Evolutionary conservation across 2,888 invertebrate genomes (phyloP), one percentile per base, ranked within the genome.

Genomic region (Bombylius discolor): DNA sequence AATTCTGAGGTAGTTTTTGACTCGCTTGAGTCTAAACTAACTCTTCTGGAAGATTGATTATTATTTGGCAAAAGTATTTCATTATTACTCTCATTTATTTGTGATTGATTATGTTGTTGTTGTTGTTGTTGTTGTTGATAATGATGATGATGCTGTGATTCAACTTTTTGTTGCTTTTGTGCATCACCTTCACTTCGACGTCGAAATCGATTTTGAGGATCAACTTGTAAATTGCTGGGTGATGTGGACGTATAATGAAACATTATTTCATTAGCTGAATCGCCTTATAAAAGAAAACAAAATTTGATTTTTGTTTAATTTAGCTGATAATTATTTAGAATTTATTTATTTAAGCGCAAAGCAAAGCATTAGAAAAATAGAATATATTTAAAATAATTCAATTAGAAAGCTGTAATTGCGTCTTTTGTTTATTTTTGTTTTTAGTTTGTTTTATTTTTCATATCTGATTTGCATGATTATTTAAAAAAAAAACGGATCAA

Each of bases 141-240:
- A 49, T 57, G 60, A n/a, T 55, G 59, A 23, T 58, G 59, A 51
- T 58, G 60, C 44, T 63, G 63, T 50, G 57, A 62, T 52, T 61
- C 62, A 49, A 62, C 62, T 51, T 51, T 31, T 45, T 48, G 51
- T 47, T 68, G 67, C 50, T 62, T 66, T 56, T 71, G 70, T 33
- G 71, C 81, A 70, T 80, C 82, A 58, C 83, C 83, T 68, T 84
- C 83, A 68, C 83, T 83, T 62, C 80, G 79, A 51, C 83, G 77
- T 14, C 83, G 77, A 59, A 78, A 65, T 39, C 67, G 66, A 49
- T 59, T 60, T 58, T 72, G 72, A 55, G 68, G 68, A 56, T 72
- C 71, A 56, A 63, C 66, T 53, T 63, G 66, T 63, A 58, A 65
- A 61, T 54, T 65, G 60, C 47, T 65, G 64, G 58, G 60, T 53